Evolutionary conservation across 2,888 invertebrate genomes (phyloP).

Genomic region (Cryptocephalus primarius): DNA sequence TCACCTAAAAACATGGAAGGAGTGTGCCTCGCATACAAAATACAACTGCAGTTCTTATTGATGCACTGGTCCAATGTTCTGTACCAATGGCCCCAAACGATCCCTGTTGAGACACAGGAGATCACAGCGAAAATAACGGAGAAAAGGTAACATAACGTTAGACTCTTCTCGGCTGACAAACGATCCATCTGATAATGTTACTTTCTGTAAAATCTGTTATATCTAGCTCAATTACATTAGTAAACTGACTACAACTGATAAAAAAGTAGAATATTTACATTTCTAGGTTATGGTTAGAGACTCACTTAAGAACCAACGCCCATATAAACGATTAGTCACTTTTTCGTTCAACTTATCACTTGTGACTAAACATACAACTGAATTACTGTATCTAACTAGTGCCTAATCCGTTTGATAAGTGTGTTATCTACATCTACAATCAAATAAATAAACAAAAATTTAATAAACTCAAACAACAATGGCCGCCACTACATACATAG

Average conservation of each 20-base stretch:
- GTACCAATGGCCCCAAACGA: slow-evolving; percentile 60
- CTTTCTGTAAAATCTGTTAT: background rate
- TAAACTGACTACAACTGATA: background rate
- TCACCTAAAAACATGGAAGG: slow-evolving; percentile 45
- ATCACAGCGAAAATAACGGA: slow-evolving; percentile 25
- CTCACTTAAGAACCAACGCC: slow-evolving; percentile 1
- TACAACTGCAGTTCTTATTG: slow-evolving; percentile 58
- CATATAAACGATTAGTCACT: no score
- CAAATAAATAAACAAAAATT: no score
- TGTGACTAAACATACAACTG: no score
- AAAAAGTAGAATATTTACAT: background rate
- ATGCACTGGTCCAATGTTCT: slow-evolving; percentile 55
- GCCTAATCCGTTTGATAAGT: no score
- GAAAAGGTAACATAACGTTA: slow-evolving; percentile 27
- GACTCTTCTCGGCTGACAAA: slow-evolving; percentile 25
- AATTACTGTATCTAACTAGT: no score
- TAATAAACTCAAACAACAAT: no score
- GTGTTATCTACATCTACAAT: no score
- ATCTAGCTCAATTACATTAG: background rate
- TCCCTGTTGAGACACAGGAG: slow-evolving; percentile 42
- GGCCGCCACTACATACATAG: no score
- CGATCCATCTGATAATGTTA: slow-evolving; percentile 21
- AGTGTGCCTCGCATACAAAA: slow-evolving; percentile 52
- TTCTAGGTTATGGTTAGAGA: slow-evolving; percentile 1
- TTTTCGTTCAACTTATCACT: no score